Conservation (phyloP, 1,140 invertebrate species). For the Tenebrio molitor region DNA sequence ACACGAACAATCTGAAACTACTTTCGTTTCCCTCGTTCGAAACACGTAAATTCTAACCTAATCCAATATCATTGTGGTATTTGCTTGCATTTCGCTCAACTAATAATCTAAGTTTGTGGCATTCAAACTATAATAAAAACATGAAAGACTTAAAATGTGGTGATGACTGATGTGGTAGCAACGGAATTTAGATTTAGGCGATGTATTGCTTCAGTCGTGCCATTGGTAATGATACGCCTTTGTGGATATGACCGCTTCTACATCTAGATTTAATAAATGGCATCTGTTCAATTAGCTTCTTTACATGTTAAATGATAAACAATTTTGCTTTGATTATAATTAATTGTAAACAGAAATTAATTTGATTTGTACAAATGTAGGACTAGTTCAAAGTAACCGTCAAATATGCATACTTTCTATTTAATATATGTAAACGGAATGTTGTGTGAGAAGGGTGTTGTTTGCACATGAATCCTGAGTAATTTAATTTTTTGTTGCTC, state of each 20-base stretch:
- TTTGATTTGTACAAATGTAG: background rate
- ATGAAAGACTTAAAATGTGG: too few species aligned
- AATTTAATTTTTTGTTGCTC: too few species aligned
- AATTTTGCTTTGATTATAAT: background rate
- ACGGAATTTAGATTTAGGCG: background rate
- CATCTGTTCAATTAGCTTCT: background rate
- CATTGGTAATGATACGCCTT: background rate
- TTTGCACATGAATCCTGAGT: background rate
- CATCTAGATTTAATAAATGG: background rate
- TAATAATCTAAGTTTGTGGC: too few species aligned
- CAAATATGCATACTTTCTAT: background rate
- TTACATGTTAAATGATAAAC: too few species aligned
- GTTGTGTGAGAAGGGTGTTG: too few species aligned
- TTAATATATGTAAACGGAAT: background rate
- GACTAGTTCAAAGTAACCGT: background rate
- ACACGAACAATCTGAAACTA: too few species aligned
- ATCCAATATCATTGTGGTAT: too few species aligned
- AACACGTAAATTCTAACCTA: too few species aligned
- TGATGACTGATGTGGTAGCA: background rate
- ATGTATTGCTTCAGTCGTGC: too few species aligned
- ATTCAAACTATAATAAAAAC: too few species aligned
- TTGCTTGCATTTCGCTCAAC: too few species aligned
- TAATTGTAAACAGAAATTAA: background rate
- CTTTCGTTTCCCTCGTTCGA: too few species aligned
- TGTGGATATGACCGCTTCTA: background rate